These are phyloP conservation scores for Tragelaphus imberbis DNA, from an alignment of 2,113 vertebrate genomes.

Conservation along the genomic window DNA sequence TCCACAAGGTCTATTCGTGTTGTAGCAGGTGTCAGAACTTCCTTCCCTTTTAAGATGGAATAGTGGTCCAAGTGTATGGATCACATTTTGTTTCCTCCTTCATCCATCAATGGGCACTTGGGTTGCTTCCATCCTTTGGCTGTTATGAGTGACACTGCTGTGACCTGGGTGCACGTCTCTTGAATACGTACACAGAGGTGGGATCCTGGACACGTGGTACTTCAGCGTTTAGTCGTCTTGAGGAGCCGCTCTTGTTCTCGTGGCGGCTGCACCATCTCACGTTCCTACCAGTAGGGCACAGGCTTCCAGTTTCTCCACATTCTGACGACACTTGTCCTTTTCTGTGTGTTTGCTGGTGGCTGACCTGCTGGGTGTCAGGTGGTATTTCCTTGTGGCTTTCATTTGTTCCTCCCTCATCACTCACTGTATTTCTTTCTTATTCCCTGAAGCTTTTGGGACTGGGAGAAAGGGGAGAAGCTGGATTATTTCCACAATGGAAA, in stretches of 20 bases:
- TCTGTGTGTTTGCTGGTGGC: neutral
- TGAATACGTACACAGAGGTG: neutral
- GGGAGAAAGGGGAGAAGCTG: slow-evolving; percentile 96
- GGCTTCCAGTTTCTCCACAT: neutral
- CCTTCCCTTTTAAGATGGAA: neutral
- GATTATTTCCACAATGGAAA: slow-evolving; percentile 99
- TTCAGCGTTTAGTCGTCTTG: neutral
- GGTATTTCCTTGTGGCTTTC: fast-evolving
- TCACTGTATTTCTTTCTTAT: neutral
- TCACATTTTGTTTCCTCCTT: fast-evolving
- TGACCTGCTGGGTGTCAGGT: fast-evolving
- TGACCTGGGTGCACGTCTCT: neutral
- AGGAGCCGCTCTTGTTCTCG: neutral
- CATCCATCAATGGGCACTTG: fast-evolving
- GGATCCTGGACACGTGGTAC: neutral
- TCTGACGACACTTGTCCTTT: neutral
- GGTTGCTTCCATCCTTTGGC: neutral
- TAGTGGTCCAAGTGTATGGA: fast-evolving
- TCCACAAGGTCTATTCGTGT: neutral
- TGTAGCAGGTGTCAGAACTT: neutral
- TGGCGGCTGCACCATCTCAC: neutral
- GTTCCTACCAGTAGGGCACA: neutral
- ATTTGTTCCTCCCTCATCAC: neutral
- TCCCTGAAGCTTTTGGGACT: slow-evolving; percentile 93
- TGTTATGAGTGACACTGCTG: too few species aligned